Conservation (phyloP, 1,140 invertebrate genomes). For the Scaptomyza hsui region DNA sequence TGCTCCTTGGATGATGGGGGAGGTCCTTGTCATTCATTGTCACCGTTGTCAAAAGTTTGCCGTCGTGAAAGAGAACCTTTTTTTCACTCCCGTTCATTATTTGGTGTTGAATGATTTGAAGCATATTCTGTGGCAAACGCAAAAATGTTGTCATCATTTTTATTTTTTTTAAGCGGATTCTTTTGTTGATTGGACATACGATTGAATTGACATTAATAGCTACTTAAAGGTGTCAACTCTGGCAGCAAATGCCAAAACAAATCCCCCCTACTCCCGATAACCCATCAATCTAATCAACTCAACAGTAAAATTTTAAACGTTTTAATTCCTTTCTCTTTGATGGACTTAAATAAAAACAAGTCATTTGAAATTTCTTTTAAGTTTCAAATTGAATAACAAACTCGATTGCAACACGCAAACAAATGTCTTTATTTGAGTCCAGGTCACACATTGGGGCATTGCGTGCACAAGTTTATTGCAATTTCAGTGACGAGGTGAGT, state of each 20-base stretch:
- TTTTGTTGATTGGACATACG: conserved; percentile 53
- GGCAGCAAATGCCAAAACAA: conserved; percentile 69
- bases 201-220: conserved; percentile 81
- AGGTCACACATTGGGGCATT: conserved; percentile 9
- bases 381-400: not conserved
- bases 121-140: conserved; percentile 50
- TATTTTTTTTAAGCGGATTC: conserved; percentile 47
- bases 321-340: not conserved
- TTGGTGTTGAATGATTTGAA: conserved; percentile 9
- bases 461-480: conserved; percentile 4
- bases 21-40: conserved; percentile 68
- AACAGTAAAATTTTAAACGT: not conserved
- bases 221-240: conserved; percentile 63
- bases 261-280: not conserved
- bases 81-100: conserved; percentile 28
- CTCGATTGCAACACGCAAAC: conserved; percentile 9
- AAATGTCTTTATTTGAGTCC: conserved; percentile 7
- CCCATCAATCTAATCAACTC: conserved; percentile 19
- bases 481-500: conserved; percentile 8
- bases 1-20: conserved; percentile 6
- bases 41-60: conserved; percentile 69
- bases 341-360: too few species aligned
- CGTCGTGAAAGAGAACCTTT: conserved; percentile 45
- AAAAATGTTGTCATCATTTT: conserved; percentile 61
- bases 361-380: not conserved